Evolutionary conservation across 2,113 vertebrate species (phyloP).

Genomic region (Gavia stellata): DNA sequence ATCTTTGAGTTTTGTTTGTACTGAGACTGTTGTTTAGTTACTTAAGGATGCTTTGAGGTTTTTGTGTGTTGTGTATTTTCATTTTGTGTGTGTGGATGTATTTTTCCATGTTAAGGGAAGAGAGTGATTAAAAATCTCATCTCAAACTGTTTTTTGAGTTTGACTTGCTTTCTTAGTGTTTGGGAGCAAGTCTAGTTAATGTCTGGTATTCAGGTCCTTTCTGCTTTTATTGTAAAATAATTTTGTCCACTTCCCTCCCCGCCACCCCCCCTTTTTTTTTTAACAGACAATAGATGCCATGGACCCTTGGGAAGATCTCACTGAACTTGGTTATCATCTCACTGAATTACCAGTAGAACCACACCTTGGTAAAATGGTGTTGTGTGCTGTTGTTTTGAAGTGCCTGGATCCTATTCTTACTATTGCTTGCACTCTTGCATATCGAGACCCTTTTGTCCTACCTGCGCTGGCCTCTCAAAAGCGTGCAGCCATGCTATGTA

Average conservation of each 20-base stretch:
- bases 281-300: slow-evolving; percentile 90
- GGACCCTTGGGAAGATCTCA: slow-evolving; percentile 90
- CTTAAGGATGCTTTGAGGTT: not conserved
- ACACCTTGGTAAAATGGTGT: slow-evolving; percentile 96
- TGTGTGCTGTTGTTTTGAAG: slow-evolving; percentile 88
- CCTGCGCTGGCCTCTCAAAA: slow-evolving; percentile 86
- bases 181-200: not conserved
- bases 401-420: slow-evolving; percentile 96
- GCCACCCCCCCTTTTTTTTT: fast-evolving
- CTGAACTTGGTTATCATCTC: slow-evolving; percentile 90
- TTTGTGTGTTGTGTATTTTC: not conserved
- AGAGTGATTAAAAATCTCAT: fast-evolving
- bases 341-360: slow-evolving; percentile 92
- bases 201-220: not conserved
- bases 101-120: not conserved
- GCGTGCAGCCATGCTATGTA: slow-evolving; percentile 82
- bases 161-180: not conserved
- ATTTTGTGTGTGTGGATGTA: not conserved
- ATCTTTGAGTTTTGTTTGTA: not conserved
- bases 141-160: not conserved
- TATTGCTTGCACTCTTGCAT: slow-evolving; percentile 90
- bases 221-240: not conserved
- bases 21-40: not conserved
- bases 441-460: slow-evolving; percentile 89
- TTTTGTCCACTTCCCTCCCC: not conserved